Percentiles rank a stretch among this genome's conserved stretches.
Conservation (phyloP, 2,888 invertebrate species). For the Sarcophaga caerulescens region DNA sequence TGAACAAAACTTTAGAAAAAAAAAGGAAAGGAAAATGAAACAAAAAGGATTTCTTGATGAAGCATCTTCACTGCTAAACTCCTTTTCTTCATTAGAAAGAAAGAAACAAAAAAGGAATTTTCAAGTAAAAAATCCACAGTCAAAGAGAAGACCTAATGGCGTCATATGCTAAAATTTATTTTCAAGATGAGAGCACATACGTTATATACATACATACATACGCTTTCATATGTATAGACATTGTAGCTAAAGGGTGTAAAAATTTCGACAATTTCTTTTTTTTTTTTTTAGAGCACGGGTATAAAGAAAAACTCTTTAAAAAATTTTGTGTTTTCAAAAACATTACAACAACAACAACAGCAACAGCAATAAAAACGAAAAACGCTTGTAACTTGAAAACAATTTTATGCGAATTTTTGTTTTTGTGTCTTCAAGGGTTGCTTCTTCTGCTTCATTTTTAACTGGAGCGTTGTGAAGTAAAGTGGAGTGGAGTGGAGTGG, state of each 20-base stretch:
- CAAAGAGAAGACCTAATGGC: constrained; percentile 76
- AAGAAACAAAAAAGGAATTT: neutral
- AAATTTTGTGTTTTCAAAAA: too few relatives aligned
- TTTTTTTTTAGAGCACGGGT: constrained; percentile 24
- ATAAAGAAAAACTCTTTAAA: neutral
- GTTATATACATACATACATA: neutral
- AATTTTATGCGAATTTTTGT: constrained; percentile 39
- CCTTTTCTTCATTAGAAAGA: neutral
- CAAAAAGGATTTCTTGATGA: constrained; percentile 74
- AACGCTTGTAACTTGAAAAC: constrained; percentile 73
- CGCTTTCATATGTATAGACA: too few relatives aligned
- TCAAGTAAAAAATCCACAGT: constrained; percentile 73
- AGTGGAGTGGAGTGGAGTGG: constrained; percentile 67
- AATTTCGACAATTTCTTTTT: constrained; percentile 23
- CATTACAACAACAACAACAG: neutral
- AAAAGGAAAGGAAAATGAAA: constrained; percentile 24
- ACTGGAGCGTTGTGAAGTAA: constrained; percentile 56
- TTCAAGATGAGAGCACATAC: constrained; percentile 71
- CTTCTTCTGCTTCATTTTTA: constrained; percentile 9
- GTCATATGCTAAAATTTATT: constrained; percentile 77
- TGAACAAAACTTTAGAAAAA: constrained; percentile 5
- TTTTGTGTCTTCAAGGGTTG: constrained; percentile 65
- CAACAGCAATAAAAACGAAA: constrained; percentile 63
- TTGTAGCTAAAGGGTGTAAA: constrained; percentile 58
- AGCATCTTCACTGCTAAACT: constrained; percentile 57